A percentile compares a stretch with the other conserved stretches of the same genome.
Evolutionary conservation across 1,140 invertebrate genomes (phyloP).

Genomic region (Pseudoatta argentina): DNA sequence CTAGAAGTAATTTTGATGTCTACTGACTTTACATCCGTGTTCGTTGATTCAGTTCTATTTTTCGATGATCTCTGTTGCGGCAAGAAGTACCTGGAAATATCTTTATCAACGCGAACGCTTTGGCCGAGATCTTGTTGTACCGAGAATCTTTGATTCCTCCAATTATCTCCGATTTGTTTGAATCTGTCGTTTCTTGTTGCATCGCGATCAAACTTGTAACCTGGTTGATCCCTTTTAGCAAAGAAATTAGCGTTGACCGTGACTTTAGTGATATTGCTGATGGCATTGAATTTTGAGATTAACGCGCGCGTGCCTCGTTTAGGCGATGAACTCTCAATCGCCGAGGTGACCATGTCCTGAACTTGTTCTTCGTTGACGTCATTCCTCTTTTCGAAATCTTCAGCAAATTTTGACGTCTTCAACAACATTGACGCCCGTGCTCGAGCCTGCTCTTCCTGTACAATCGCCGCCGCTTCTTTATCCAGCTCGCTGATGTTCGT

Average conservation of each 20-base stretch:
- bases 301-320: slow-evolving; percentile 87
- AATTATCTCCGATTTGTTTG: slow-evolving; percentile 48
- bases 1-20: slow-evolving; percentile 6
- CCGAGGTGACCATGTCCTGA: slow-evolving; percentile 81
- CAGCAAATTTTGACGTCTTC: slow-evolving; percentile 80
- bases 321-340: slow-evolving; percentile 80
- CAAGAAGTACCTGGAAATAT: slow-evolving; percentile 81
- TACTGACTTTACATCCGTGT: neutral
- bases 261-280: slow-evolving; percentile 87
- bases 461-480: slow-evolving; percentile 91
- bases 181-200: slow-evolving; percentile 57
- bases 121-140: slow-evolving; percentile 60
- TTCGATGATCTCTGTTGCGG: slow-evolving; percentile 53
- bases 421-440: slow-evolving; percentile 78
- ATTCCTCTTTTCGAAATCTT: slow-evolving; percentile 80
- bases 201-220: slow-evolving; percentile 60
- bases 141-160: slow-evolving; percentile 64
- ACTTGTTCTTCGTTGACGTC: slow-evolving; percentile 78
- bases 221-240: slow-evolving; percentile 69
- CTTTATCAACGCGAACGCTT: slow-evolving; percentile 63
- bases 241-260: slow-evolving; percentile 87
- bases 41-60: slow-evolving; percentile 22
- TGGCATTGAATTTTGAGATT: slow-evolving; percentile 89
- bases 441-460: slow-evolving; percentile 87
- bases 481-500: slow-evolving; percentile 93